A percentile compares a stretch with the other conserved stretches of the same genome.
These are phyloP conservation scores for Ceramica pisi DNA, from an alignment of 2,888 invertebrate genomes.

Conservation along the genomic window DNA sequence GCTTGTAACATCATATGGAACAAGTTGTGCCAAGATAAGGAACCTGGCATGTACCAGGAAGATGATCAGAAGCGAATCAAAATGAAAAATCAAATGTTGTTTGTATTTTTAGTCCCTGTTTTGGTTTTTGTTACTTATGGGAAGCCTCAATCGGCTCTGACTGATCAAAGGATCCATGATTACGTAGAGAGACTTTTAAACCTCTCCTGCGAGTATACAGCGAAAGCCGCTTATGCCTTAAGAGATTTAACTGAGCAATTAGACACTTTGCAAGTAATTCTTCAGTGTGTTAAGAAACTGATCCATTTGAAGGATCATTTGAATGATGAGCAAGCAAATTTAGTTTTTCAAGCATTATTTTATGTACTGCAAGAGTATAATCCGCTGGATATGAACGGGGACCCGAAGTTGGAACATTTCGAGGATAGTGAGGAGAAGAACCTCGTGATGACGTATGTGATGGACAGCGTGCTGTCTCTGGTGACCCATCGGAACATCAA, in stretches of 20 bases:
- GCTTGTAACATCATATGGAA: conserved; percentile 80
- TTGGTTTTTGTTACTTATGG: conserved; percentile 79
- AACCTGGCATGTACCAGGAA: conserved; percentile 63
- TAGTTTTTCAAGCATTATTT: conserved; percentile 92
- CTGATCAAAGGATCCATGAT: conserved; percentile 90
- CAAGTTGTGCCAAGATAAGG: conserved; percentile 73
- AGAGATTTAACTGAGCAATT: conserved; percentile 89
- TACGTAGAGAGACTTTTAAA: conserved; percentile 92
- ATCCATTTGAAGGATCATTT: conserved; percentile 91
- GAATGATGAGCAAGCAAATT: conserved; percentile 91
- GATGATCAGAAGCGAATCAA: conserved; percentile 73
- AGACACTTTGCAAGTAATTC: conserved; percentile 83
- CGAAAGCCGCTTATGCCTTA: conserved; percentile 91
- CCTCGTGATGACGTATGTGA: conserved; percentile 91
- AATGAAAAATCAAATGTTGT: conserved; percentile 91
- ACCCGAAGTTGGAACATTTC: conserved; percentile 69
- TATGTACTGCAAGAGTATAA: conserved; percentile 91
- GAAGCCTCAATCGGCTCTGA: conserved; percentile 68
- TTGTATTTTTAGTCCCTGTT: conserved; percentile 92
- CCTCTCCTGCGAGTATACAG: conserved; percentile 92
- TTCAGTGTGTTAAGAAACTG: conserved; percentile 90
- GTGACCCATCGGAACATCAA: conserved; percentile 93
- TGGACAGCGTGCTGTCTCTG: conserved; percentile 92
- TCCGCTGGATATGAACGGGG: conserved; percentile 73
- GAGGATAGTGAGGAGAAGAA: conserved; percentile 80